Evolutionary conservation across 2,113 vertebrate species (phyloP).

Genomic region (Neopipo cinnamomea): DNA sequence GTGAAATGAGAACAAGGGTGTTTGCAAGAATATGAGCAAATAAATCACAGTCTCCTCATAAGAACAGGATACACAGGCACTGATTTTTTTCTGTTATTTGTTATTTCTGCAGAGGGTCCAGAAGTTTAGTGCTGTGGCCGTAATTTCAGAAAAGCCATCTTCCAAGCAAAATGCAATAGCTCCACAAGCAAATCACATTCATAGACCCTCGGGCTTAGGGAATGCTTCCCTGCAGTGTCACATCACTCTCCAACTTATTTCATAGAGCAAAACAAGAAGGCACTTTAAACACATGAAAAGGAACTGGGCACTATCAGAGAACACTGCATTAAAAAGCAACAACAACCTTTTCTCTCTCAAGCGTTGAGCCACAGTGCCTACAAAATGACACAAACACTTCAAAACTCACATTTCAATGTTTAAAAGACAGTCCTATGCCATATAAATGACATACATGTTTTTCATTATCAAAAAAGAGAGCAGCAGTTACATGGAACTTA

Average conservation of each 20-base stretch:
- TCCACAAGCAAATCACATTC: background rate
- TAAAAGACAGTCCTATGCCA: background rate
- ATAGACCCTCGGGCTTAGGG: background rate
- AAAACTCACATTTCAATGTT: background rate
- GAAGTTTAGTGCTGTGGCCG: background rate
- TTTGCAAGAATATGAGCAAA: background rate
- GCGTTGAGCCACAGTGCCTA: background rate
- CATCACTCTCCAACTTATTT: background rate
- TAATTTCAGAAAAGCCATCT: background rate
- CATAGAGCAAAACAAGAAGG: background rate
- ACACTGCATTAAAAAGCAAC: background rate
- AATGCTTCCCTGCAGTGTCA: background rate
- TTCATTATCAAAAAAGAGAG: background rate
- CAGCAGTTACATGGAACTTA: background rate
- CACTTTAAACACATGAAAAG: background rate
- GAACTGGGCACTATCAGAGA: background rate
- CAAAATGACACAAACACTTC: background rate
- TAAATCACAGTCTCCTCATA: background rate
- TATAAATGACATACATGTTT: background rate
- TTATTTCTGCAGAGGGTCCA: background rate
- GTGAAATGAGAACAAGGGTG: background rate
- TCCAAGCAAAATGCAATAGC: background rate
- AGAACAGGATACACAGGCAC: background rate
- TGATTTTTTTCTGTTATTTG: background rate
- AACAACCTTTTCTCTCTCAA: background rate